Evolutionary conservation across 1,140 invertebrate genomes (phyloP).

Genomic region (Drosophila sucinea): DNA sequence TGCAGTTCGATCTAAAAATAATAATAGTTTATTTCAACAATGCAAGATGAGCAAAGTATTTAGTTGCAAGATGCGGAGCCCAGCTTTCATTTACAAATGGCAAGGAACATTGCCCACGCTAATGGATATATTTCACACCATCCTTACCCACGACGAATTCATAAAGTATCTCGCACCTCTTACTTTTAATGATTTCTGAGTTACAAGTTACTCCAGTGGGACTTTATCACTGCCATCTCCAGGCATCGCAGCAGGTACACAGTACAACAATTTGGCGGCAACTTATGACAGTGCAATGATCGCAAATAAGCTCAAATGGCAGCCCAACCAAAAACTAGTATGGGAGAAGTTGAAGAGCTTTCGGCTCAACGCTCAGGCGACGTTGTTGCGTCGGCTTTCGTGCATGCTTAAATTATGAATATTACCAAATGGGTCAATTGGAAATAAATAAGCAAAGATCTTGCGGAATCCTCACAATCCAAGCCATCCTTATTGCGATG

Average conservation of each 20-base stretch:
- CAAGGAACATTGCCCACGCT: conserved; percentile 58
- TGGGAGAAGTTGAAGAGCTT: conserved; percentile 74
- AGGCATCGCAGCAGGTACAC: conserved; percentile 70
- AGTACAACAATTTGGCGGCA: conserved; percentile 81
- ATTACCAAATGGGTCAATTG: conserved; percentile 82
- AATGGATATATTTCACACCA: conserved; percentile 70
- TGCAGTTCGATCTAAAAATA: no score
- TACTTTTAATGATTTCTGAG: conserved; percentile 77
- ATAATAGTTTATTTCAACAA: no score
- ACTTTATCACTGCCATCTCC: conserved; percentile 32
- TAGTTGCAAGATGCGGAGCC: neutral
- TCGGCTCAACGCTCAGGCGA: conserved; percentile 36
- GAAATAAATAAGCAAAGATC: conserved; percentile 79
- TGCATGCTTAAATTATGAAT: conserved; percentile 80
- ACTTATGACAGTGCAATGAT: conserved; percentile 72
- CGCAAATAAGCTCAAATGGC: conserved; percentile 73
- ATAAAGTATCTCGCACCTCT: conserved; percentile 80
- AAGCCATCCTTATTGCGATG: conserved; percentile 19
- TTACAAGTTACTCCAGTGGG: conserved; percentile 59
- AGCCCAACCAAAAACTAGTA: conserved; percentile 54
- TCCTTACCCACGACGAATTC: conserved; percentile 69
- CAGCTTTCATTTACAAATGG: conserved; percentile 62
- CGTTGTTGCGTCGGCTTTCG: conserved; percentile 60
- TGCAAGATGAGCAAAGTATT: no score
- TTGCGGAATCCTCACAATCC: conserved; percentile 18